Conservation (phyloP, 1,140 invertebrate genomes). For the Alviniconcha marisindica region DNA sequence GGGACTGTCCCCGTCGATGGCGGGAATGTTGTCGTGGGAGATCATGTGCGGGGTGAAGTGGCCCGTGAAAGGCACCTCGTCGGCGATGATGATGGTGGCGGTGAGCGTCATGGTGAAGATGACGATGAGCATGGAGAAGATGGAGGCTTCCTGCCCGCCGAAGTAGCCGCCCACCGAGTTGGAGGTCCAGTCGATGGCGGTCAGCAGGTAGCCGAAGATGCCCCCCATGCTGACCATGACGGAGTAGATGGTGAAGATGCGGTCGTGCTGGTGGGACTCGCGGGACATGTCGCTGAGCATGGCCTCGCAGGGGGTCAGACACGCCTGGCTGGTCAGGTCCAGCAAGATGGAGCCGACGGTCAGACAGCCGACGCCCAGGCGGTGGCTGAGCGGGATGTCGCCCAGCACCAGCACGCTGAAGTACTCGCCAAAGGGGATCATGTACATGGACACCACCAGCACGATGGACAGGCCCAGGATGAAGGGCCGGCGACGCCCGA, state of each 20-base stretch:
- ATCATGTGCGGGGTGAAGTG: constrained; percentile 31
- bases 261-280: constrained; percentile 68
- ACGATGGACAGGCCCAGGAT: constrained; percentile 75
- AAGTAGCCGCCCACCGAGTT: constrained; percentile 67
- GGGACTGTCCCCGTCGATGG: constrained; percentile 24
- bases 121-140: constrained; percentile 71
- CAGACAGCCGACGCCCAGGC: constrained; percentile 64
- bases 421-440: constrained; percentile 72
- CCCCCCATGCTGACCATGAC: constrained; percentile 77
- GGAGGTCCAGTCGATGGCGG: constrained; percentile 77
- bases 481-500: constrained; percentile 77
- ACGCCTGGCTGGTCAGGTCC: constrained; percentile 77
- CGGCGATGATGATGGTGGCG: constrained; percentile 66
- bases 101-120: constrained; percentile 67
- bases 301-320: constrained; percentile 78
- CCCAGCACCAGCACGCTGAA: constrained; percentile 58
- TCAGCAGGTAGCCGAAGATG: constrained; percentile 77
- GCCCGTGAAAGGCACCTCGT: constrained; percentile 58
- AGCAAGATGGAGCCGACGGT: constrained; percentile 75
- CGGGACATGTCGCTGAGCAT: constrained; percentile 75
- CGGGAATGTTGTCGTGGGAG: neutral
- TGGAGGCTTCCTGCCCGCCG: constrained; percentile 70
- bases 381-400: constrained; percentile 50
- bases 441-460: constrained; percentile 72
- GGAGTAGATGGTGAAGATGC: constrained; percentile 77